These are phyloP conservation scores for Lumbricus terrestris DNA, from an alignment of 2,888 invertebrate genomes.

Conservation along the genomic window DNA sequence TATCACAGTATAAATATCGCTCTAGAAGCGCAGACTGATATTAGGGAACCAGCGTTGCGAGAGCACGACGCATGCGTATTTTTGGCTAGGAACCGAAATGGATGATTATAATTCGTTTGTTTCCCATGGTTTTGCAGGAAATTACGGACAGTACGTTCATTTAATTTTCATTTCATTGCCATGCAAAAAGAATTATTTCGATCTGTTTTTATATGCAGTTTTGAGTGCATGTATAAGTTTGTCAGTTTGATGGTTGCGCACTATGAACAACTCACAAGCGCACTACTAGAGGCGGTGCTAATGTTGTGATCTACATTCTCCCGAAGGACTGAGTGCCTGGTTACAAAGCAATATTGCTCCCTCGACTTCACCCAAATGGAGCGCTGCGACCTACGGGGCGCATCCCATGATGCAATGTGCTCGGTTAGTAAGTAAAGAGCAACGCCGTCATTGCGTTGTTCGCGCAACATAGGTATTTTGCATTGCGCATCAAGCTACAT, in stretches of 20 bases:
- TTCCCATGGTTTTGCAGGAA: background rate
- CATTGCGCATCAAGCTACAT: too few relatives aligned
- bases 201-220: background rate
- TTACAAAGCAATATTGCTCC: too few relatives aligned
- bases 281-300: background rate
- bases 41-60: background rate
- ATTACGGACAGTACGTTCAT: background rate
- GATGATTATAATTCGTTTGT: conserved; percentile 11
- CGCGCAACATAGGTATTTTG: too few relatives aligned
- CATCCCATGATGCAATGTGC: too few relatives aligned
- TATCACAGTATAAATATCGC: too few relatives aligned
- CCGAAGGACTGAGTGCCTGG: too few relatives aligned
- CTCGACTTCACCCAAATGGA: too few relatives aligned
- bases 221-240: background rate
- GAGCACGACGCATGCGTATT: background rate
- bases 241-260: background rate
- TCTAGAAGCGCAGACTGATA: too few relatives aligned
- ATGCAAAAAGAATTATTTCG: background rate
- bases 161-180: background rate
- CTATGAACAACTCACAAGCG: background rate
- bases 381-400: too few relatives aligned
- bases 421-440: too few relatives aligned
- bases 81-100: background rate
- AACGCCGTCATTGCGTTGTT: too few relatives aligned
- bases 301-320: too few relatives aligned